Evolutionary conservation across 2,113 vertebrate species (phyloP).

Genomic region (Rhegmatorhina hoffmannsi): DNA sequence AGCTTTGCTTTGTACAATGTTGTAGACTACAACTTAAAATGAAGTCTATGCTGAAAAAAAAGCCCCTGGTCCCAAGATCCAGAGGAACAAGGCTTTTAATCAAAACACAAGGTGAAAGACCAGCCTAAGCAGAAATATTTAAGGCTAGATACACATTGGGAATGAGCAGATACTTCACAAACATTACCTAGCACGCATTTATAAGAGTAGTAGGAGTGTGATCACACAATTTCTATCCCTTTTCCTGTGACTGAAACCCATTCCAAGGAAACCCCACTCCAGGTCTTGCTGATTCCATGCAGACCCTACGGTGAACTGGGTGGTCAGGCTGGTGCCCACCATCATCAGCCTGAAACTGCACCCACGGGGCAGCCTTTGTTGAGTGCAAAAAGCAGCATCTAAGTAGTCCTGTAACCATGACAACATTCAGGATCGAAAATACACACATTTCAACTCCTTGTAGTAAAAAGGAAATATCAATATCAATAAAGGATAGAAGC

Average conservation of each 20-base stretch:
- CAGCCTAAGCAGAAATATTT: neutral
- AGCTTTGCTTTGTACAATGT: neutral
- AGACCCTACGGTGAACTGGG: neutral
- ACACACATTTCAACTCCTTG: slow-evolving; percentile 14
- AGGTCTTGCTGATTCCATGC: neutral
- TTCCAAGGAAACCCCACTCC: neutral
- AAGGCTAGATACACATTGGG: neutral
- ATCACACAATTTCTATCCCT: neutral
- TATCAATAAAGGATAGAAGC: slow-evolving; percentile 22
- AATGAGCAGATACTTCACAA: neutral
- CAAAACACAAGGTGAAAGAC: neutral
- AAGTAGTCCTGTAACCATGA: slow-evolving; percentile 47
- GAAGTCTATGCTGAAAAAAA: neutral
- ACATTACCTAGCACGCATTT: neutral
- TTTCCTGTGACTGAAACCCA: neutral
- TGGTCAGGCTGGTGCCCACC: neutral
- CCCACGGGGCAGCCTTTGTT: neutral
- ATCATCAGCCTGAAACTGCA: neutral
- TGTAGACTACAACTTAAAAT: neutral
- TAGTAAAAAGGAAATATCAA: slow-evolving; percentile 44
- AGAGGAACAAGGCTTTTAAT: neutral
- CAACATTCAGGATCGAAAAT: slow-evolving; percentile 41
- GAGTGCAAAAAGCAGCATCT: slow-evolving; percentile 20
- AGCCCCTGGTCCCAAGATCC: neutral
- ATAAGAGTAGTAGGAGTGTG: neutral